Base-by-base conservation (phyloP, 2,113 vertebrate genomes). In the Thymallus thymallus region DNA sequence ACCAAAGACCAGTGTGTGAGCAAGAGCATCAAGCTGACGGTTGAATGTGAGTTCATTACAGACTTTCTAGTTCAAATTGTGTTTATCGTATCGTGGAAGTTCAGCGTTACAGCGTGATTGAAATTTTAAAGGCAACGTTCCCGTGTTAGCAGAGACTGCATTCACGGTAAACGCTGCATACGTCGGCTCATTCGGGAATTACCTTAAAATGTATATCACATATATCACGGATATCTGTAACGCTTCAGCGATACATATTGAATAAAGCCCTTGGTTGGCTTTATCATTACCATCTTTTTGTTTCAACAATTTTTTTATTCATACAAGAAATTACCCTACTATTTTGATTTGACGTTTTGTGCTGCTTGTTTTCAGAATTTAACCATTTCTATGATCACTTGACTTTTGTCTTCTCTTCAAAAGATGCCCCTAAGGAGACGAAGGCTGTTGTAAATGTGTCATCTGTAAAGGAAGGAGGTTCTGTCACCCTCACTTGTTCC, bases 21-120 rank as follows among this genome's bases (percentile, higher is more conserved):
- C 5, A 63, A 0, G 9, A 82, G 45, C 0, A 5, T 85, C 70
- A 84, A 2, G 5, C 0, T 92, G 14, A 73, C 24, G 46, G 84
- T 91, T 2, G 16, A 78, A 80, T 80, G 91, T 92, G 72, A 86
- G 90, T 87, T 55, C 1, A 60, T 56, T 2, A 45, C 48, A 22
- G 24, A 65, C 26, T 46, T 22, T 76, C 41, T 71, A 71, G 58
- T 69, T 74, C 56, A 69, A 46, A 12, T 30, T 69, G 29, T 68
- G 35, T 41, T 41, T 10, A 41, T 2, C 35, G 35, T 3, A 41
- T 41, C 9, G 2, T 9, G 35, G 9, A 41, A 41, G 35, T 41
- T 41, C 35, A 41, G 35, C 35, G 9, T 41, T 41, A 41, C 35
- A 41, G 35, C 35, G 2, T 41, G 35, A 10, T 41, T 41, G 35